Conservation (phyloP, 2,797 vertebrate genomes). For the Lacerta viridis region DNA sequence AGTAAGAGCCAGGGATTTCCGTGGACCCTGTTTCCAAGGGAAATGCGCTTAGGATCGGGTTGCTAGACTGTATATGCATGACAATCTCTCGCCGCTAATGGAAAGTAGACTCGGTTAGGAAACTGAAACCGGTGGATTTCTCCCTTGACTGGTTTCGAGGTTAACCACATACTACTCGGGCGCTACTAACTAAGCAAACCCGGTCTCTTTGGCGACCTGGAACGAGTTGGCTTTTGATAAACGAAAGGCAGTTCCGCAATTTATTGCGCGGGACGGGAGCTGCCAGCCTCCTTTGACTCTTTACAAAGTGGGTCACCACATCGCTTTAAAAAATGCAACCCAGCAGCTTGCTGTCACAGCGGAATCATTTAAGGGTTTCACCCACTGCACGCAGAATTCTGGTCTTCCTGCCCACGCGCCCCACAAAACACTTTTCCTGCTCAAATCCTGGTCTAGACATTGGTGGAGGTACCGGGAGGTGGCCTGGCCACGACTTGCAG, state of each 20-base stretch:
- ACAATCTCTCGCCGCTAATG: not conserved
- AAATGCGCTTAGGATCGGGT: not conserved
- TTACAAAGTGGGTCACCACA: not conserved
- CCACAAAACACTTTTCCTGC: no score
- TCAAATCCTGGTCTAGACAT: not conserved
- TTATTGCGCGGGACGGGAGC: not conserved
- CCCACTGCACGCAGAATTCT: not conserved
- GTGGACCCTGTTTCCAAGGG: not conserved
- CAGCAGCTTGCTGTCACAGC: not conserved
- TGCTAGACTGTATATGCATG: not conserved
- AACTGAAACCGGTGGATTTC: not conserved
- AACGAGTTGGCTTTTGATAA: not conserved
- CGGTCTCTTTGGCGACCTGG: not conserved
- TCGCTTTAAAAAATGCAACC: not conserved
- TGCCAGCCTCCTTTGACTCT: not conserved
- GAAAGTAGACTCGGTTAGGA: not conserved
- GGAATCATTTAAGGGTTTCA: not conserved
- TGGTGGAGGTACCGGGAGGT: not conserved
- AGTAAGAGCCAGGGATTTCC: not conserved
- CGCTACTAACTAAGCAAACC: not conserved
- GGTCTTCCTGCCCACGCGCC: no score
- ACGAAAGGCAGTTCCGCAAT: not conserved
- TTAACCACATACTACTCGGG: not conserved
- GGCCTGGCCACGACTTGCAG: not conserved
- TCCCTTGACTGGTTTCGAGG: not conserved